Conservation (phyloP, 2,113 vertebrate genomes). For the Xyrauchen texanus region DNA sequence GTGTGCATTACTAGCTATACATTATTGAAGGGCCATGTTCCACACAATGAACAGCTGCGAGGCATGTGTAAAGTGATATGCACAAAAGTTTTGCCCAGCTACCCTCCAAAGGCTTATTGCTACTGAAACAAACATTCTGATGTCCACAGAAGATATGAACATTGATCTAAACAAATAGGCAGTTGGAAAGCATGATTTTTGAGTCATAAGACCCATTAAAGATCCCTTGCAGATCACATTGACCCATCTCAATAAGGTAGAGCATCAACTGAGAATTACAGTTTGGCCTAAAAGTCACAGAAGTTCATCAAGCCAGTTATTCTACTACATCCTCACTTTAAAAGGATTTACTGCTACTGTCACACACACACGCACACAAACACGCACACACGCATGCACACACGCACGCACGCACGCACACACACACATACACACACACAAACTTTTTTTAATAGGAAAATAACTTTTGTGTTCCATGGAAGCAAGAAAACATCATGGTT, state of each 20-base stretch:
- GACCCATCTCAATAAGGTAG: background rate
- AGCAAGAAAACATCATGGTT: too few species aligned
- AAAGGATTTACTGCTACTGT: constrained; percentile 16
- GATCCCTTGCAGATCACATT: background rate
- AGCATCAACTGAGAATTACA: background rate
- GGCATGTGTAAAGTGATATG: constrained; percentile 62
- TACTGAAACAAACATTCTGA: constrained; percentile 2
- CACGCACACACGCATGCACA: too few species aligned
- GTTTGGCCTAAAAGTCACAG: constrained; percentile 16
- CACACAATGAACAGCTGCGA: constrained; percentile 47
- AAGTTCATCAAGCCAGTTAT: constrained; percentile 28
- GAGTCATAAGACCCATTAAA: background rate
- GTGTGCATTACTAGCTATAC: constrained; percentile 69
- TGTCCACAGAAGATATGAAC: constrained; percentile 8
- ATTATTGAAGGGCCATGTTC: constrained; percentile 69
- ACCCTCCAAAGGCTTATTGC: background rate
- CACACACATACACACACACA: too few species aligned
- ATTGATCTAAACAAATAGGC: background rate
- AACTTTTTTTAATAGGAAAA: too few species aligned
- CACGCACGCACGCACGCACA: too few species aligned
- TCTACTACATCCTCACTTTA: constrained; percentile 20
- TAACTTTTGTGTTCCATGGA: too few species aligned
- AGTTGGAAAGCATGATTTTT: background rate
- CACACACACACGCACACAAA: background rate
- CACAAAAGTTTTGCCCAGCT: constrained; percentile 42